phyloP scores from a whole-genome alignment of 2,797 vertebrate genomes.

The Tenualosa thibaudeaui region DNA sequence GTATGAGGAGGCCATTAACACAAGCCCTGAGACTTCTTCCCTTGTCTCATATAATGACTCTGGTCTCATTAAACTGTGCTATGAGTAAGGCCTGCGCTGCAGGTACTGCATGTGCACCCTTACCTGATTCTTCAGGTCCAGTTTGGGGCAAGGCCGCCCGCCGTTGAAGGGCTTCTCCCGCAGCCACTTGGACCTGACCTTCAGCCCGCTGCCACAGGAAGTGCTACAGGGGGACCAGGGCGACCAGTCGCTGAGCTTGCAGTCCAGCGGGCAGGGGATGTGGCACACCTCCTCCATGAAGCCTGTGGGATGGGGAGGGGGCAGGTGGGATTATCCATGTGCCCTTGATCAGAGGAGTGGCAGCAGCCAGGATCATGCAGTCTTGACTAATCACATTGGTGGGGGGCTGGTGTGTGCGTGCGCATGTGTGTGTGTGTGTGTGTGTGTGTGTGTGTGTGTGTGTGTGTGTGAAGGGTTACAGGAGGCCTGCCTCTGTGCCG shows the following conservation, averaged over 20 bases:
- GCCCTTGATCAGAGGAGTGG: not conserved
- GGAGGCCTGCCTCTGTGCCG: not conserved
- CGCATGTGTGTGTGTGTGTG: no score
- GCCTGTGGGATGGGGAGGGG: slow-evolving; percentile 69
- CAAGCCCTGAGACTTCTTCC: not conserved
- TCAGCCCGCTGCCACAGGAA: slow-evolving; percentile 86
- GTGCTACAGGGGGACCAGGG: slow-evolving; percentile 89
- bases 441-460: no score
- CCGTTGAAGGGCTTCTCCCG: slow-evolving; percentile 95
- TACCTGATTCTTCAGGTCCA: slow-evolving; percentile 98
- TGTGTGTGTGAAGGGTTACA: slow-evolving; percentile 35
- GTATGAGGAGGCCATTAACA: slow-evolving; percentile 6
- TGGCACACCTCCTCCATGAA: slow-evolving; percentile 86
- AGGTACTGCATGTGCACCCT: slow-evolving; percentile 48
- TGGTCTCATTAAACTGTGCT: not conserved
- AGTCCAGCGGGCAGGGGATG: slow-evolving; percentile 92
- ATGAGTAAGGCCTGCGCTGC: not conserved
- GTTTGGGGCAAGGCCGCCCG: slow-evolving; percentile 90
- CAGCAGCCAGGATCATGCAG: not conserved
- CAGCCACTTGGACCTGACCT: slow-evolving; percentile 91
- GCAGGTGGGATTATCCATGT: not conserved
- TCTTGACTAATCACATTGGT: not conserved
- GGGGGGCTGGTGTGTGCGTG: not conserved
- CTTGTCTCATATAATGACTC: not conserved
- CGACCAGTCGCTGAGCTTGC: slow-evolving; percentile 96